These are phyloP conservation scores for Chesias legatella DNA, from an alignment of 2,888 invertebrate genomes.

Conservation along the genomic window DNA sequence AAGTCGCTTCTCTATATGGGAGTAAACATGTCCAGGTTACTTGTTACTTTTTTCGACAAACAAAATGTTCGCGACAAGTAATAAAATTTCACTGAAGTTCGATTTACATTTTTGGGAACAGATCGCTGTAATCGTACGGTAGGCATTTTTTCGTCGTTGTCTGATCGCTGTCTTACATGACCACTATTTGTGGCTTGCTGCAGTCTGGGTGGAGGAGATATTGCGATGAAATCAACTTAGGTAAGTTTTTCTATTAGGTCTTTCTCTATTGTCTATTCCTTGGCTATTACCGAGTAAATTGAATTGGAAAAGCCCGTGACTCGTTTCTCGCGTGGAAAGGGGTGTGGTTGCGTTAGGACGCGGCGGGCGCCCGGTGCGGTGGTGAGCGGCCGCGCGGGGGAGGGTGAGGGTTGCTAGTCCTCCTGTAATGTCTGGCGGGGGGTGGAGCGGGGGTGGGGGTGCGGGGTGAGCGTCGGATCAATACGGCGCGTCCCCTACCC, in stretches of 20 bases:
- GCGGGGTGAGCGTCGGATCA: conserved; percentile 58
- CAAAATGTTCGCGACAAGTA: conserved; percentile 50
- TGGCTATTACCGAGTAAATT: conserved; percentile 56
- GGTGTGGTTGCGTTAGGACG: conserved; percentile 69
- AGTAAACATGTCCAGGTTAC: conserved; percentile 58
- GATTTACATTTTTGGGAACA: conserved; percentile 35
- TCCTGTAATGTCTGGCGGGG: conserved; percentile 65
- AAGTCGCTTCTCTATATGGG: conserved; percentile 67
- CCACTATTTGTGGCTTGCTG: conserved; percentile 5
- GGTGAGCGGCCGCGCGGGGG: conserved; percentile 49
- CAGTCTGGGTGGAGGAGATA: conserved; percentile 1
- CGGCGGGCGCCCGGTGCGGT: conserved; percentile 30
- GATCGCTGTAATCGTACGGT: conserved; percentile 26
- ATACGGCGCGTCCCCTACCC: conserved; percentile 62
- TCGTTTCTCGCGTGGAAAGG: conserved; percentile 67
- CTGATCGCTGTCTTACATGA: conserved; percentile 11
- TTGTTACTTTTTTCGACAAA: conserved; percentile 59
- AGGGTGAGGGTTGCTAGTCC: conserved; percentile 59
- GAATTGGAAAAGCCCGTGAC: conserved; percentile 79
- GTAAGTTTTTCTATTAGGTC: conserved; percentile 31
- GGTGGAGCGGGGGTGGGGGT: conserved; percentile 36
- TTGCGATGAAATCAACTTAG: conserved; percentile 12
- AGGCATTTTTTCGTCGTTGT: conserved; percentile 14
- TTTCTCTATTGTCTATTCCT: conserved; percentile 35
- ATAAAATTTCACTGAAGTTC: conserved; percentile 30